These are phyloP conservation scores for Cephonodes hylas DNA, from an alignment of 2,888 invertebrate species.

Conservation along the genomic window DNA sequence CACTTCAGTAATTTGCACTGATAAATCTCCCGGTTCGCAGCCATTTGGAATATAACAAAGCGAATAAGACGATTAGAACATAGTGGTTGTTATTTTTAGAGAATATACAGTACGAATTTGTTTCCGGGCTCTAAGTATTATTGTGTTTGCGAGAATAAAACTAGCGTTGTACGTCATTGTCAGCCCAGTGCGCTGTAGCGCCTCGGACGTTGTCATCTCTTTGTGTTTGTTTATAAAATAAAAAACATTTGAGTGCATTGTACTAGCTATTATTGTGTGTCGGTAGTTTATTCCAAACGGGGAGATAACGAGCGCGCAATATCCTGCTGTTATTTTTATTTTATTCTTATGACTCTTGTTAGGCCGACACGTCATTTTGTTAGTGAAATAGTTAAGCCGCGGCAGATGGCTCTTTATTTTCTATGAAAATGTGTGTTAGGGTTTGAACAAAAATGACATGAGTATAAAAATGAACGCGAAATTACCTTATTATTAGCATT, in stretches of 20 bases:
- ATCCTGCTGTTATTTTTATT: constrained; percentile 58
- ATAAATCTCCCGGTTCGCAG: too few relatives aligned
- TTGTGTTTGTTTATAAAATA: not conserved
- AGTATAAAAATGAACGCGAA: too few relatives aligned
- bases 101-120: not conserved
- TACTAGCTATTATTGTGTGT: not conserved
- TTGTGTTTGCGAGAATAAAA: not conserved
- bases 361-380: constrained; percentile 45
- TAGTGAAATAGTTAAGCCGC: constrained; percentile 22
- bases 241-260: not conserved
- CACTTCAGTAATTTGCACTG: too few relatives aligned
- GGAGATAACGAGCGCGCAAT: constrained; percentile 57
- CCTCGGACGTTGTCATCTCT: not conserved
- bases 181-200: not conserved
- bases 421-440: not conserved
- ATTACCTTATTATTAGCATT: too few relatives aligned
- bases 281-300: constrained; percentile 40
- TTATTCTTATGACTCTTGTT: constrained; percentile 58
- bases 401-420: constrained; percentile 13
- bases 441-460: not conserved
- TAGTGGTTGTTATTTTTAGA: too few relatives aligned
- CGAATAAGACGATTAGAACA: too few relatives aligned
- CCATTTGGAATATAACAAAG: too few relatives aligned
- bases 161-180: not conserved
- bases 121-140: not conserved